phyloP scores from a whole-genome alignment of 2,113 vertebrate species.

The Stercorarius parasiticus region DNA sequence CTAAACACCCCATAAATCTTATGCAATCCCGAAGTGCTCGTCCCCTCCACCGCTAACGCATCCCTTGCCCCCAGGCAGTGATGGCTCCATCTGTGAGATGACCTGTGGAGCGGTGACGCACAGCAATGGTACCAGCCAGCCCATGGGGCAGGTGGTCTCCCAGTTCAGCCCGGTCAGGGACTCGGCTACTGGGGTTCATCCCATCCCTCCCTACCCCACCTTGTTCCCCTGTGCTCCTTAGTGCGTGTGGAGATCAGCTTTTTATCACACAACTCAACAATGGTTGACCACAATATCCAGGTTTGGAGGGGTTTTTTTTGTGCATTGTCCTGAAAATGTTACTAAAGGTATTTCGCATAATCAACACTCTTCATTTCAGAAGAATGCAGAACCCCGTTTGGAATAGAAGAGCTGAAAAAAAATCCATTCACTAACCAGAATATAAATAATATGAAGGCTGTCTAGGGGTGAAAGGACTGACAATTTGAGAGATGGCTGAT shows the following conservation, averaged over 20 bases:
- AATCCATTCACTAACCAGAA: neutral
- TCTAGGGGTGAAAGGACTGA: neutral
- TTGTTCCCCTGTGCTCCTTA: neutral
- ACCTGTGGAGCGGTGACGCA: neutral
- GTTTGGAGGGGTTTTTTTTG: neutral
- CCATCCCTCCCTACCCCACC: no score
- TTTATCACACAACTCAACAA: neutral
- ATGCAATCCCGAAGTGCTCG: neutral
- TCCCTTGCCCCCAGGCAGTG: neutral
- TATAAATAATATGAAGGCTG: neutral
- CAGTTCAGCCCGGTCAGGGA: neutral
- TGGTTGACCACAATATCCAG: neutral
- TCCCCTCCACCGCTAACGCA: neutral
- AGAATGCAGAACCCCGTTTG: neutral
- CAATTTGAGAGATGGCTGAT: neutral
- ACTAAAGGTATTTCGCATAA: neutral
- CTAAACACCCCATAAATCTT: neutral
- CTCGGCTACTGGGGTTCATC: neutral
- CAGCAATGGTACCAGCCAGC: fast-evolving
- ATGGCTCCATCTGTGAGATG: neutral
- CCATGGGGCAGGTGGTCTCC: fast-evolving
- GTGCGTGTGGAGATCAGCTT: neutral
- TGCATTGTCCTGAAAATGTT: neutral
- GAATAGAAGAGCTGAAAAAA: neutral
- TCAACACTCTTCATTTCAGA: neutral